These are phyloP conservation scores for Melipona bicolor DNA, from an alignment of 2,888 invertebrate species.

Conservation along the genomic window DNA sequence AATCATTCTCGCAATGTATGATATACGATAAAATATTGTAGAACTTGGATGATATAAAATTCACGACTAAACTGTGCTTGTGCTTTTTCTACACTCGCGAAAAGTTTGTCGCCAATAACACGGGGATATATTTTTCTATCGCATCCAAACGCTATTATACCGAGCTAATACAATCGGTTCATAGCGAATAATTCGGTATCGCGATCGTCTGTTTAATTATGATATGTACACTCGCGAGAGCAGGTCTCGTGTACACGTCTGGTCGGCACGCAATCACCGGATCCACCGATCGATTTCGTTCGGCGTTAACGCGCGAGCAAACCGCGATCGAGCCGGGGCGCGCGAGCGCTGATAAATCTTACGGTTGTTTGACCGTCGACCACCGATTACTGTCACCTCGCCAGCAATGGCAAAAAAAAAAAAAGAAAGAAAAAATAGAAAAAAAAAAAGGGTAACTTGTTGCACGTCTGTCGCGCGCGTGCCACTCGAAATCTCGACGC, in stretches of 20 bases:
- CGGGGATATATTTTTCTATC: not conserved
- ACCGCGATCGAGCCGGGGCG: slow-evolving; percentile 10
- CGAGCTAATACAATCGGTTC: slow-evolving; percentile 32
- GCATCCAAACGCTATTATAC: not conserved
- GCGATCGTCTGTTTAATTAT: slow-evolving; percentile 68
- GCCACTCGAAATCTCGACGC: slow-evolving; percentile 29
- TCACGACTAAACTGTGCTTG: too few species aligned
- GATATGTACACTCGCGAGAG: slow-evolving; percentile 65
- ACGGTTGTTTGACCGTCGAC: slow-evolving; percentile 50
- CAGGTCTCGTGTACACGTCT: slow-evolving; percentile 36
- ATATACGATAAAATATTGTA: too few species aligned
- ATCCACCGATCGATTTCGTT: slow-evolving; percentile 67
- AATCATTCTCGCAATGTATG: too few species aligned
- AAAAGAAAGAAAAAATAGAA: too few species aligned
- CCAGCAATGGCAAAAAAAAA: slow-evolving; percentile 32
- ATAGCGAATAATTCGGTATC: slow-evolving; percentile 37
- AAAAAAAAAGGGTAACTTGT: slow-evolving; percentile 51
- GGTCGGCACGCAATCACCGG: slow-evolving; percentile 58
- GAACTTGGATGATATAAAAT: too few species aligned
- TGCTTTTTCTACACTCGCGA: not conserved
- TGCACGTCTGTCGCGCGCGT: slow-evolving; percentile 31
- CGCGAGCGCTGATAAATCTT: slow-evolving; percentile 60
- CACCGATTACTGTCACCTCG: slow-evolving; percentile 53
- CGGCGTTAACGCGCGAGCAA: slow-evolving; percentile 31
- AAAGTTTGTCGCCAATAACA: not conserved